phyloP scores from a whole-genome alignment of 2,888 invertebrate genomes.

The Coremacera marginata region DNA sequence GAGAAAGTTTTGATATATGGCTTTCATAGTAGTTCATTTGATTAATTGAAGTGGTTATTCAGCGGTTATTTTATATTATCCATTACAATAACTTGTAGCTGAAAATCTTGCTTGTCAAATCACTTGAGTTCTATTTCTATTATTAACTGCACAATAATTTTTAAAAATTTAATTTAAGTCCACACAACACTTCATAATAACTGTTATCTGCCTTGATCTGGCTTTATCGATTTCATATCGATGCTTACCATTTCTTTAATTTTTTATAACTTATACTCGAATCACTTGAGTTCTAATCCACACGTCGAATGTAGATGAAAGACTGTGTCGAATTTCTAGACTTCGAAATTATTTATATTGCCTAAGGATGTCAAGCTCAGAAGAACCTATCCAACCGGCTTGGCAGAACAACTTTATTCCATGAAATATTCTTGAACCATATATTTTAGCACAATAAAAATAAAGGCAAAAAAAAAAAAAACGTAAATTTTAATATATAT shows the following conservation, averaged over 20 bases:
- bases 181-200: not conserved
- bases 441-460: constrained; percentile 53
- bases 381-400: constrained; percentile 62
- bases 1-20: constrained; percentile 8
- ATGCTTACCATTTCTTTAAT: constrained; percentile 57
- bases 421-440: constrained; percentile 57
- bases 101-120: not conserved
- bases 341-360: constrained; percentile 64
- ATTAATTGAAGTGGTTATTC: not conserved
- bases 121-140: not conserved
- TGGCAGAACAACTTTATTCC: constrained; percentile 54
- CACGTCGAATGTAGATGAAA: constrained; percentile 62
- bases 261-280: constrained; percentile 26
- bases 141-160: not conserved
- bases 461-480: constrained; percentile 17
- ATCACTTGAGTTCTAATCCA: constrained; percentile 58
- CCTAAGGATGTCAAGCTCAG: constrained; percentile 59
- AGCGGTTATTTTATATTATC: too few species aligned
- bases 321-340: constrained; percentile 60
- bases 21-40: not conserved
- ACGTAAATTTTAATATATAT: not conserved
- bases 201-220: not conserved
- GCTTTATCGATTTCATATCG: not conserved
- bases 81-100: too few species aligned
- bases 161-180: not conserved